Base-by-base conservation (phyloP, 2,888 invertebrate genomes). In the Ectropis crepuscularia region DNA sequence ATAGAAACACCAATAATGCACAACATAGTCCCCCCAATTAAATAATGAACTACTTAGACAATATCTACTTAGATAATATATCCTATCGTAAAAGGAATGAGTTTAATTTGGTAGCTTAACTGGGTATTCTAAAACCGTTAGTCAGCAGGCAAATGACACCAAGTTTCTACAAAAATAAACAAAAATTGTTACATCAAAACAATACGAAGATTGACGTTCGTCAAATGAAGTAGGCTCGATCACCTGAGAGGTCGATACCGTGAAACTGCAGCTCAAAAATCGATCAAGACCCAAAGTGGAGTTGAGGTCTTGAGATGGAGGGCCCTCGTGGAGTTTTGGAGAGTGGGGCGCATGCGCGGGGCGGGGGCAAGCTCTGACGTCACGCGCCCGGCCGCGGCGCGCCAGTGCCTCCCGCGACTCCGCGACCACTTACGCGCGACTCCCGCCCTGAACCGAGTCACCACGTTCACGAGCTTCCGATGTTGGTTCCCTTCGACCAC, bases 261-360 rank as follows among this genome's bases (percentile, higher is more conserved):
- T 77, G 79, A 83, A 87, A 85, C 83, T 90, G 89, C 88, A 92
- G 87, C 87, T 90, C 86, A 86, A 90, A 92, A 90, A 92, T 92
- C 92, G 92, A 92, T 92, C 90, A 87, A 86, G 83, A 87, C 80
- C 87, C 88, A 86, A 87, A 91, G 90, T 87, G 82, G 78, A 86
- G 87, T 88, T 90, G 89, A 89, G 90, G 91, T 91, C 91, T 92
- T 86, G 83, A 88, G 88, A 85, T 88, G 86, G 87, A 92, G 91
- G 85, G 89, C 83, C 80, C 89, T 91, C 87, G 80, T 84, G 78
- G 80, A 83, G 83, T 85, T 87, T 88, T 84, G 85, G 87, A 89
- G 89, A 85, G 39, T 7, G 76, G 69, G 67, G 83, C 90, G 90
- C 90, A 87, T 85, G 90, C 89, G 90, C 86, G 87, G 80, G 83